These are phyloP conservation scores for Dendrocincla tyrannina DNA, from an alignment of 2,797 vertebrate species.

Conservation along the genomic window DNA sequence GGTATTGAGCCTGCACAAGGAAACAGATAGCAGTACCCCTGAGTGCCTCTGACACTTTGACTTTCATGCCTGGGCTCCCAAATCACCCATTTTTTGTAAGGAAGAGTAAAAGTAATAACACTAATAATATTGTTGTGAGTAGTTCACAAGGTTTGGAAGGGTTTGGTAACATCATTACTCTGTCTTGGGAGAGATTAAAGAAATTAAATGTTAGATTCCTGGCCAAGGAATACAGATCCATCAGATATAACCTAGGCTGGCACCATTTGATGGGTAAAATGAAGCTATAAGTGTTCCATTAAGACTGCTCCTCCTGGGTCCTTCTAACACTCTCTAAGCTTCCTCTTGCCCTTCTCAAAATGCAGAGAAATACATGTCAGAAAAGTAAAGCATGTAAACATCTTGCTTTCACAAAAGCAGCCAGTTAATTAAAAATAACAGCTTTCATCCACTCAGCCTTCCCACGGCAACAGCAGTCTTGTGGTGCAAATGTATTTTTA, in stretches of 20 bases:
- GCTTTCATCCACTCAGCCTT: background rate
- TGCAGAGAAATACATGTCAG: background rate
- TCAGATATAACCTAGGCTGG: background rate
- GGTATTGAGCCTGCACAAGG: background rate
- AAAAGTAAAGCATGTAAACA: background rate
- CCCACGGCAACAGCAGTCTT: background rate
- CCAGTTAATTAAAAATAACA: background rate
- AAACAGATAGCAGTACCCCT: background rate
- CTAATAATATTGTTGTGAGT: constrained; percentile 20
- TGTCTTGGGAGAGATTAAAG: constrained; percentile 36
- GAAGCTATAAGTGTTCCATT: background rate
- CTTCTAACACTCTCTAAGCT: background rate
- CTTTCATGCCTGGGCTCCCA: constrained; percentile 8
- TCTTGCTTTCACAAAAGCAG: background rate
- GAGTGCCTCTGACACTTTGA: background rate
- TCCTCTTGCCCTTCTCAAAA: background rate
- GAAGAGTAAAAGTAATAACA: constrained; percentile 40
- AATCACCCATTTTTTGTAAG: constrained; percentile 13
- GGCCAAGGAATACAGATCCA: constrained; percentile 6
- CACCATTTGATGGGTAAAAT: constrained; percentile 11
- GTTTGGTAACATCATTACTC: constrained; percentile 11
- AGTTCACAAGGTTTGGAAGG: constrained; percentile 22
- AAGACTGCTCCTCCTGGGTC: background rate
- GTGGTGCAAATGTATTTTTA: background rate
- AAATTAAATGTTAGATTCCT: constrained; percentile 20